phyloP scores from a whole-genome alignment of 1,140 invertebrate genomes.

The Papilio glaucus region DNA sequence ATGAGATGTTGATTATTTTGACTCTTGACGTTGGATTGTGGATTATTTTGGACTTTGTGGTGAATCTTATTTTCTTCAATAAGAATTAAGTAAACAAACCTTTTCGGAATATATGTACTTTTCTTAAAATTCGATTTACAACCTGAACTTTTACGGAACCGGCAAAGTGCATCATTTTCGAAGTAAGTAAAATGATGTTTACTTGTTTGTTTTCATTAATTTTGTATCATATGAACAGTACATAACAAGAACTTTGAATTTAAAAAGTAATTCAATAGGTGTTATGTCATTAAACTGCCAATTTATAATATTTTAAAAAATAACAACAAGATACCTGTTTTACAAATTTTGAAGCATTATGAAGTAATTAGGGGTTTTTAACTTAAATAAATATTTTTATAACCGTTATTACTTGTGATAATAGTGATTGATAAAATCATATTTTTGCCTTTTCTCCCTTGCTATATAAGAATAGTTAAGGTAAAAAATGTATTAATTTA shows the following conservation, averaged over 20 bases:
- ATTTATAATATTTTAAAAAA: not conserved
- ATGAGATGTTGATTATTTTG: not conserved
- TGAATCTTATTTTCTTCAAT: not conserved
- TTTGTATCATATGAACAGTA: not conserved
- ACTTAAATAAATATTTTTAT: no score
- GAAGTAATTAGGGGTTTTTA: no score
- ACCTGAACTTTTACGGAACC: not conserved
- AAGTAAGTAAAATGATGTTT: slow-evolving; percentile 8
- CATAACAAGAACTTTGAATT: not conserved
- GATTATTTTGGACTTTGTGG: not conserved
- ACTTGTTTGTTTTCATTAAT: slow-evolving; percentile 10
- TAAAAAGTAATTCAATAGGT: not conserved
- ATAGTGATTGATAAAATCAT: no score
- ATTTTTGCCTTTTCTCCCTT: no score
- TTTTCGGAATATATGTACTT: not conserved
- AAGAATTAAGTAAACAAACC: not conserved
- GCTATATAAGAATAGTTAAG: no score
- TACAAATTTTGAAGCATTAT: no score
- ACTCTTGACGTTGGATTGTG: not conserved
- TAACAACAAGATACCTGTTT: not conserved
- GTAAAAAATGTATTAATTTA: no score
- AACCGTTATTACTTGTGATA: no score
- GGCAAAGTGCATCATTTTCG: slow-evolving; percentile 18
- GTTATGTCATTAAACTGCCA: not conserved
- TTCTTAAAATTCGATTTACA: not conserved